Percentiles rank a stretch among this genome's conserved stretches.
These are phyloP conservation scores for Falco punctatus DNA, from an alignment of 2,113 vertebrate genomes.

Conservation along the genomic window DNA sequence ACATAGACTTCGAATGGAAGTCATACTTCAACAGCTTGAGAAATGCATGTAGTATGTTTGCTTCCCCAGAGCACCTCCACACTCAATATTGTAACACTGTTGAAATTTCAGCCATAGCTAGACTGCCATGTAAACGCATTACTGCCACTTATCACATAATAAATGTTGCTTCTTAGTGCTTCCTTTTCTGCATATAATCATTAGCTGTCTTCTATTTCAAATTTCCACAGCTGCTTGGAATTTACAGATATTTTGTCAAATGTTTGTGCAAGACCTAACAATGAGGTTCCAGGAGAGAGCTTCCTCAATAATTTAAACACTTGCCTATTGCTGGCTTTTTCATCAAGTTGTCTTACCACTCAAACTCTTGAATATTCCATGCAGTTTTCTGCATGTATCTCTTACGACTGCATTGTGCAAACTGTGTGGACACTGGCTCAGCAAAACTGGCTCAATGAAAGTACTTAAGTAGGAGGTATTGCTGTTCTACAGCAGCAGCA, in stretches of 20 bases:
- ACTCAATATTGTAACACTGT: rapidly evolving
- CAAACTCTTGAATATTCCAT: not conserved
- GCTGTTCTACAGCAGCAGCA: not conserved
- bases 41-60: not conserved
- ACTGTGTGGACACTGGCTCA: not conserved
- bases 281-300: not conserved
- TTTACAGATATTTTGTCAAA: not conserved
- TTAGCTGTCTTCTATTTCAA: not conserved
- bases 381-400: not conserved
- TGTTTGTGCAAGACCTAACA: not conserved
- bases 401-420: not conserved
- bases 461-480: not conserved
- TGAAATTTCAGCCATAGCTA: not conserved
- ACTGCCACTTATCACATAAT: not conserved
- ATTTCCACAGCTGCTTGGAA: not conserved
- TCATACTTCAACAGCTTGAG: not conserved
- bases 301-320: not conserved
- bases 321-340: not conserved
- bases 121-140: not conserved
- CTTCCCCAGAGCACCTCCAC: not conserved
- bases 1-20: not conserved
- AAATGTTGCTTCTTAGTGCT: not conserved
- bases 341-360: not conserved
- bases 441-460: not conserved
- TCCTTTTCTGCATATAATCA: not conserved